Conservation (phyloP, 2,797 vertebrate species). For the Nannoperca australis region DNA sequence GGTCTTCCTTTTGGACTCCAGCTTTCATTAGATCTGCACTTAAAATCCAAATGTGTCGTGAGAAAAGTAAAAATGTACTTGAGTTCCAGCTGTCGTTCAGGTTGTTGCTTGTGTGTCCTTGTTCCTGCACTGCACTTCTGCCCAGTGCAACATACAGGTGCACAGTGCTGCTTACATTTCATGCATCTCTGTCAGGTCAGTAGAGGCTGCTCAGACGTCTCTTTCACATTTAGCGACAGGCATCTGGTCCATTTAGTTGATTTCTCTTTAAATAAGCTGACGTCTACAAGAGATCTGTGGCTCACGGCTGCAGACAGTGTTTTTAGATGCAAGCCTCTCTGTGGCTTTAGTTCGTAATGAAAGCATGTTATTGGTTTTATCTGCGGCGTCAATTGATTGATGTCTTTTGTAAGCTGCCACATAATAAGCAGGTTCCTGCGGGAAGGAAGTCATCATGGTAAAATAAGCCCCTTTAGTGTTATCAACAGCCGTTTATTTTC, state of each 20-base stretch:
- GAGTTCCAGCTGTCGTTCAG: not conserved
- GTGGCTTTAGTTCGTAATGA: not conserved
- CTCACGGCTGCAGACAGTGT: not conserved
- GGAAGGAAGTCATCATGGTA: constrained; percentile 23
- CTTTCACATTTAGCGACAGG: constrained; percentile 13
- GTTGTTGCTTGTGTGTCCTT: not conserved
- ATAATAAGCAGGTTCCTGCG: constrained; percentile 16
- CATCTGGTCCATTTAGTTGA: not conserved
- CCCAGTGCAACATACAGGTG: too few species aligned
- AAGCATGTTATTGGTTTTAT: constrained; percentile 13
- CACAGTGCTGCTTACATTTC: not conserved
- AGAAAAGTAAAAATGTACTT: too few species aligned
- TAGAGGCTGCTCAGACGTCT: not conserved
- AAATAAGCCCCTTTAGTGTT: constrained; percentile 27
- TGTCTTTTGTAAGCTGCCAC: constrained; percentile 10
- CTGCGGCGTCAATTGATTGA: constrained; percentile 20
- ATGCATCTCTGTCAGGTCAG: not conserved
- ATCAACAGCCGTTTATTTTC: constrained; percentile 30
- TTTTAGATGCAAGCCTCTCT: not conserved
- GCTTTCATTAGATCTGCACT: too few species aligned
- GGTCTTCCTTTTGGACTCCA: too few species aligned
- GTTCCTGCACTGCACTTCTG: not conserved
- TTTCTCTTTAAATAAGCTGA: constrained; percentile 15
- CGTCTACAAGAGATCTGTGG: not conserved
- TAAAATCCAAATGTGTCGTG: too few species aligned